A percentile compares a stretch with the other conserved stretches of the same genome.
Conservation (phyloP, 1,140 invertebrate genomes). For the Zaprionus camerounensis region DNA sequence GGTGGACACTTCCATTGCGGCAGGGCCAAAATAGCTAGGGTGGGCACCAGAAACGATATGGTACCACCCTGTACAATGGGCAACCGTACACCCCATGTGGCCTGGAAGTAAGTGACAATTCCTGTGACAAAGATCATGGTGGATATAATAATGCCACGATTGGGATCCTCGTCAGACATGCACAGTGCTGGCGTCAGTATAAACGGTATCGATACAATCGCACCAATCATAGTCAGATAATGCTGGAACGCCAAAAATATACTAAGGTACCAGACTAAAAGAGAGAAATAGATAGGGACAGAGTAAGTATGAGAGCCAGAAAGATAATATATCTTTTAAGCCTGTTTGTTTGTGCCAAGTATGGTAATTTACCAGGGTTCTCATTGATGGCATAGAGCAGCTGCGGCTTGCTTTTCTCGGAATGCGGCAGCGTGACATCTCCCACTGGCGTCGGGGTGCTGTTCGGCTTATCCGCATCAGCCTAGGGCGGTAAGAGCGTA, state of each 20-base stretch:
- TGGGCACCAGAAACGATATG: conserved; percentile 93
- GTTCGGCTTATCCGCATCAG: conserved; percentile 20
- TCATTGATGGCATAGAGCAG: conserved; percentile 91
- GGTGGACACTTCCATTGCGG: conserved; percentile 92
- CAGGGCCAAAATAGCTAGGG: conserved; percentile 91
- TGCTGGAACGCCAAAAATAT: conserved; percentile 94
- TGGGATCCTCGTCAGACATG: conserved; percentile 91
- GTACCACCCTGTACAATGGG: conserved; percentile 91
- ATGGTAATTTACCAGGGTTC: conserved; percentile 85
- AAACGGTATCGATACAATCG: conserved; percentile 93
- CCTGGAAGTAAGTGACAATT: conserved; percentile 92
- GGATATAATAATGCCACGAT: conserved; percentile 92
- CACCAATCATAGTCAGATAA: conserved; percentile 94
- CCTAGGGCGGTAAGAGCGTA: conserved; percentile 27
- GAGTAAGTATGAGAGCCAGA: neutral
- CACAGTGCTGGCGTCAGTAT: conserved; percentile 92
- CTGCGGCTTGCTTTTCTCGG: conserved; percentile 62
- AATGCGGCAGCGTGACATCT: neutral
- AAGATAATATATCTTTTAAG: neutral
- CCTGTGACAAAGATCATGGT: conserved; percentile 96
- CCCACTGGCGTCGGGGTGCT: conserved; percentile 22
- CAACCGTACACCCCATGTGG: conserved; percentile 90
- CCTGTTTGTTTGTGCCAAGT: neutral
- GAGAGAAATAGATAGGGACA: neutral
- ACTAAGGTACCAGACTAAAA: conserved; percentile 89